Base-by-base conservation (phyloP, 2,888 invertebrate species). In the Meta bourneti region DNA sequence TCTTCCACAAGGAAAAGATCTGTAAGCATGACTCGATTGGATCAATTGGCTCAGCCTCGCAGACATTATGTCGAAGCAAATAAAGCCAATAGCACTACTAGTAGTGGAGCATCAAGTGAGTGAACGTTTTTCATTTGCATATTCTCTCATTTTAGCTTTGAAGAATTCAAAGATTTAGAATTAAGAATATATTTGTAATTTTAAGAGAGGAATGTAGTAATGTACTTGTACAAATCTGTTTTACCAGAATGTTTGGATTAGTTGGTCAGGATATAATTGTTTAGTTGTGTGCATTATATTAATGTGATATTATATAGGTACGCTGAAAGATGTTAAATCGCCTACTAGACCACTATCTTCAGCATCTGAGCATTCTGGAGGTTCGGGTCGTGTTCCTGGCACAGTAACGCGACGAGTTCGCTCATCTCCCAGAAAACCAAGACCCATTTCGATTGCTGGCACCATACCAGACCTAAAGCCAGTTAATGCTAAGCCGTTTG, bases 1-100 rank as follows among this genome's bases (percentile, higher is more conserved):
- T 69, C 88, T 69, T 88, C 90, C 11, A 72, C 90, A 9, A 79
- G 92, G 49, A 94, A 93, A 86, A 88, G 98, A 96, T 98, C 98
- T 94, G 97, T 97, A 96, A 98, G 98, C 95, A 98, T 98, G 98
- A 97, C 98, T 95, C 97, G 98, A 94, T 96, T 98, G 96, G 98
- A 98, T 96, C 97, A 97, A 95, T 96, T 97, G 95, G 96, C 97
- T 94, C 96, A 96, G 95, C 97, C 97, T 93, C 96, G 97, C 94
- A 89, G 80, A 77, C 93, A 93, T 78, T 93, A 93, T 85, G 49
- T 93, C 19, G 93, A 93, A 74, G 93, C 92, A 70, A 90, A 71
- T 52, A 88, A 90, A 75, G 92, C 88, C n/a, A 90, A 69, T 16
- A 89, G 90, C 80, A 90, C 78, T 61, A 69, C 72, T 75, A 87